Percentiles rank a stretch among this genome's conserved stretches.
Evolutionary conservation across 1,140 invertebrate species (phyloP).

Genomic region (Aphaenogaster rudis): DNA sequence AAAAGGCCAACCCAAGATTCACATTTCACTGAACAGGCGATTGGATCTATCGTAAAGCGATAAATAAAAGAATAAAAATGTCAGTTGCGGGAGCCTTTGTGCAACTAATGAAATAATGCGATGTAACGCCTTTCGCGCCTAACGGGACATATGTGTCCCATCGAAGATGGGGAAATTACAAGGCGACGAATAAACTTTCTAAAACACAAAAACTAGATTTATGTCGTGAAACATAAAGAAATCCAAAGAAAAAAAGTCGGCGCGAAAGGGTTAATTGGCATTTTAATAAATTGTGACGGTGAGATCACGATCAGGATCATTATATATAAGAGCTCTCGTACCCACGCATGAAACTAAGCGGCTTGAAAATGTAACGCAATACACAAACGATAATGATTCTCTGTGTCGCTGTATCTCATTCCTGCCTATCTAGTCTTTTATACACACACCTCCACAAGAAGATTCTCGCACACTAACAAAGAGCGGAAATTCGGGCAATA

Average conservation of each 20-base stretch:
- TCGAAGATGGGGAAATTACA: too few relatives aligned
- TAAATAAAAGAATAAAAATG: conserved; percentile 16
- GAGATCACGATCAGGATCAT: conserved; percentile 47
- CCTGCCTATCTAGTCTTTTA: neutral
- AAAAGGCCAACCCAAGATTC: neutral
- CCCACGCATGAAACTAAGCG: neutral
- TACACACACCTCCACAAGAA: neutral
- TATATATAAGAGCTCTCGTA: neutral
- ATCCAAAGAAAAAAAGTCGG: too few relatives aligned
- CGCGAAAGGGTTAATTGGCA: neutral
- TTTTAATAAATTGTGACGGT: neutral
- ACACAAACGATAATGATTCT: neutral
- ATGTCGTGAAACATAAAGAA: too few relatives aligned
- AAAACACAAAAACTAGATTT: too few relatives aligned
- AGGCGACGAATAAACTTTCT: too few relatives aligned
- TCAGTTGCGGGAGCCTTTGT: conserved; percentile 5
- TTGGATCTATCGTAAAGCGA: neutral
- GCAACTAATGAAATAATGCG: neutral
- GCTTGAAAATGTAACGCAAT: neutral
- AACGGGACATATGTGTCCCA: too few relatives aligned
- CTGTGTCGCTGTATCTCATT: neutral
- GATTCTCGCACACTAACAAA: neutral
- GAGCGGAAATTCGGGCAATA: neutral
- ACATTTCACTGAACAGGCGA: conserved; percentile 1
- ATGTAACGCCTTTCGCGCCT: neutral